phyloP scores from a whole-genome alignment of 64 coral and sea anemone genomes.

The Dendrophyllia cribrosa region DNA sequence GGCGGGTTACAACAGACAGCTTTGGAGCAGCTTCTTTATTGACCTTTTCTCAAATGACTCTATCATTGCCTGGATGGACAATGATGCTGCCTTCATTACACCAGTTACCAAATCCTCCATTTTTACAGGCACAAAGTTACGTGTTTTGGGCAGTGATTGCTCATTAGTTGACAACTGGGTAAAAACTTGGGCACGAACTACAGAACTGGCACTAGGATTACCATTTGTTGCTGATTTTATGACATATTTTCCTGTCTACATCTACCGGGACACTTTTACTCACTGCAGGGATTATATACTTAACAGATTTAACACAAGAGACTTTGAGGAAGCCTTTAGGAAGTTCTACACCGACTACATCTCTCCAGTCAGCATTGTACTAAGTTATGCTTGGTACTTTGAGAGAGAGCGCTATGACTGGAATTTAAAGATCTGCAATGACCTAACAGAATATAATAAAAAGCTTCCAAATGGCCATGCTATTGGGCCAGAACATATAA shows the following conservation, averaged over 20 bases:
- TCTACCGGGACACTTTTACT: too few species aligned
- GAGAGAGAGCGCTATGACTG: conserved; percentile 63
- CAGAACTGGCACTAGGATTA: too few species aligned
- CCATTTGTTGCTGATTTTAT: too few species aligned
- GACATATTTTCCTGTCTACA: too few species aligned
- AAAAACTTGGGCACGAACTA: conserved; percentile 7
- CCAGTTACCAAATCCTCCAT: too few species aligned
- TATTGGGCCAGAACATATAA: conserved; percentile 4
- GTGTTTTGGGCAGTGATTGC: conserved; percentile 33
- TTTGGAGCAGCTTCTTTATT: conserved; percentile 76
- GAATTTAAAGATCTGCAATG: conserved; percentile 38
- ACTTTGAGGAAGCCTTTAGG: conserved; percentile 60
- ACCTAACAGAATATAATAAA: conserved; percentile 43
- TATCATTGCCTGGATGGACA: too few species aligned
- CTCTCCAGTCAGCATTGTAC: too few species aligned
- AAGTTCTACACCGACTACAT: conserved; percentile 37
- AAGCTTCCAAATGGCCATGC: not conserved
- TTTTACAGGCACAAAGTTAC: conserved; percentile 19
- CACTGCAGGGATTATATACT: too few species aligned
- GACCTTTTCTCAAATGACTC: conserved; percentile 59
- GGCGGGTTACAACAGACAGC: conserved; percentile 57
- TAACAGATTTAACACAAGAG: too few species aligned
- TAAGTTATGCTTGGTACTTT: conserved; percentile 76
- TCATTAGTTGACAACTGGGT: not conserved
- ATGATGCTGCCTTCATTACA: too few species aligned